Percentiles rank a stretch among this genome's conserved stretches.
phyloP scores from a whole-genome alignment of 2,888 invertebrate species.

The Opisthograptis luteolata region DNA sequence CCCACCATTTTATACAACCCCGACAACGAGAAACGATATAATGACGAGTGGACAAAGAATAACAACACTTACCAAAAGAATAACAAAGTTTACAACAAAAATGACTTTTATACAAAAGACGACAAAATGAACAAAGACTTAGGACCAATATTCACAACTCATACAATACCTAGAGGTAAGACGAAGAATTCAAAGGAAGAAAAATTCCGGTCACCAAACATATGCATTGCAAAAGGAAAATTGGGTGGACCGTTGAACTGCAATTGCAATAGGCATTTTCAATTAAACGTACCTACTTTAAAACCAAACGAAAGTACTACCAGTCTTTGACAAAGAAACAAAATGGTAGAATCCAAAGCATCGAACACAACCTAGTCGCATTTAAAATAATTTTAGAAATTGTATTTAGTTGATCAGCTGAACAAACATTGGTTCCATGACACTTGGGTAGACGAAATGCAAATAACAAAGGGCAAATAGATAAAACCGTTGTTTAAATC shows the following conservation, averaged over 20 bases:
- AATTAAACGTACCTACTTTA: constrained; percentile 71
- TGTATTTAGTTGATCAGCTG: constrained; percentile 35
- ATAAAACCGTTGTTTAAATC: not conserved
- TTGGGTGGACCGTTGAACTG: constrained; percentile 70
- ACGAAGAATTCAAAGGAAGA: constrained; percentile 55
- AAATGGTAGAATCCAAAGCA: constrained; percentile 37
- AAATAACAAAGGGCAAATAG: constrained; percentile 12
- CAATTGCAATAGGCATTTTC: constrained; percentile 77
- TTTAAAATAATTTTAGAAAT: constrained; percentile 50
- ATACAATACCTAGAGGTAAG: constrained; percentile 59
- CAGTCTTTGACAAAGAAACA: constrained; percentile 54
- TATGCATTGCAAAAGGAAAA: constrained; percentile 70
- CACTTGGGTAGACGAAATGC: constrained; percentile 20
- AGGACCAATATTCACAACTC: constrained; percentile 49
- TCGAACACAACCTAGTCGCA: constrained; percentile 65
- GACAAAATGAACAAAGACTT: constrained; percentile 20
- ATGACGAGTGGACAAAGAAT: constrained; percentile 53
- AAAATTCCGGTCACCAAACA: constrained; percentile 72
- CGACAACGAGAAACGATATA: constrained; percentile 57
- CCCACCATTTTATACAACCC: constrained; percentile 57
- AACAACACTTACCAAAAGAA: constrained; percentile 55
- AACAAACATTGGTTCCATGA: constrained; percentile 38
- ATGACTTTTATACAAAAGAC: constrained; percentile 36
- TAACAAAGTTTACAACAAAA: constrained; percentile 55
- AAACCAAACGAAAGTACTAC: constrained; percentile 70